Conservation (phyloP, 1,140 invertebrate species). For the Drosophila littoralis region DNA sequence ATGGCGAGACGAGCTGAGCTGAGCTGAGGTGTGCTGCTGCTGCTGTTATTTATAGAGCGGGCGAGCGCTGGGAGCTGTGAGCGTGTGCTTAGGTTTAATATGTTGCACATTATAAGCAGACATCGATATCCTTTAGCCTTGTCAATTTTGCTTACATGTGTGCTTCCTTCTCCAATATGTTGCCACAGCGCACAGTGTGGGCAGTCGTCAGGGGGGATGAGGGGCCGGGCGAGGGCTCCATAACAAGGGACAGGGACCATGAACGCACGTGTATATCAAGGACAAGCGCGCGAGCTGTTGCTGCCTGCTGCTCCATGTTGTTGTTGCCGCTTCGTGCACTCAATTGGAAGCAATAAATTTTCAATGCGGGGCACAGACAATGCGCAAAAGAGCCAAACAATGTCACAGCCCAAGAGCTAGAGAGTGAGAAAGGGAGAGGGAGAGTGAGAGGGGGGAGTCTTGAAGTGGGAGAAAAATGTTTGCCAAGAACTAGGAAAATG, state of each 20-base stretch:
- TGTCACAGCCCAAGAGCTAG: constrained; percentile 20
- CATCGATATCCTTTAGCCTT: constrained; percentile 84
- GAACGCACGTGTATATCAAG: constrained; percentile 80
- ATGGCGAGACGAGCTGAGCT: not conserved
- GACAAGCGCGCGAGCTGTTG: constrained; percentile 74
- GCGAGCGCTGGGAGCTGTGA: constrained; percentile 53
- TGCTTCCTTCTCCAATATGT: constrained; percentile 80
- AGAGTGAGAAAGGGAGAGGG: constrained; percentile 4
- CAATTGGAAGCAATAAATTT: constrained; percentile 84
- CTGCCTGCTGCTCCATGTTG: constrained; percentile 33
- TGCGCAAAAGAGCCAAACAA: constrained; percentile 4
- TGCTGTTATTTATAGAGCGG: constrained; percentile 82
- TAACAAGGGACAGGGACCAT: constrained; percentile 21
- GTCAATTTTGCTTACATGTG: constrained; percentile 83
- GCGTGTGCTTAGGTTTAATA: constrained; percentile 82
- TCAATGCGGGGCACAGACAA: constrained; percentile 62
- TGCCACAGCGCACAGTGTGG: constrained; percentile 34
- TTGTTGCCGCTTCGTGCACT: constrained; percentile 74
- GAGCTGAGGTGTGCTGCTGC: constrained; percentile 15
- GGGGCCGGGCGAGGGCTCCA: constrained; percentile 11
- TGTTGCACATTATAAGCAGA: constrained; percentile 84
- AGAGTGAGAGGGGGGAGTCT: not conserved
- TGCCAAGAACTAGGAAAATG: constrained; percentile 66
- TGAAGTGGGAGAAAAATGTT: constrained; percentile 29
- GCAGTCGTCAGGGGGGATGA: not conserved